A percentile compares a stretch with the other conserved stretches of the same genome.
phyloP scores from a whole-genome alignment of 2,113 vertebrate species.

The Poicephalus gulielmi region DNA sequence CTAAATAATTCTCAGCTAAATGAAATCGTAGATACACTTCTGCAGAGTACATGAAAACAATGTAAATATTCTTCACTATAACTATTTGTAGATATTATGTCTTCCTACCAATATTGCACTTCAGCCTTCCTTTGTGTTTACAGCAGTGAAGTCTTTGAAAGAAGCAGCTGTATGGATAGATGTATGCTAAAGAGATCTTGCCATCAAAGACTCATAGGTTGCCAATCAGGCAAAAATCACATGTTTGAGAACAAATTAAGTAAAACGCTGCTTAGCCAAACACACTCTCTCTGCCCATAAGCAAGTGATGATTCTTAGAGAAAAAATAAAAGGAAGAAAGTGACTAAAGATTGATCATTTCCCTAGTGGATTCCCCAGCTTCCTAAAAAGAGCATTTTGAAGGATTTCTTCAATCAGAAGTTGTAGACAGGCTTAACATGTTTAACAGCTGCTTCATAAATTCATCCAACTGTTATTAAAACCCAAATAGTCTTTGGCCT shows the following conservation, averaged over 20 bases:
- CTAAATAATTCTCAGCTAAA: neutral
- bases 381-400: neutral
- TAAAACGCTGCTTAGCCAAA: neutral
- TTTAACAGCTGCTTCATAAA: neutral
- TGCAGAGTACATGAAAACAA: neutral
- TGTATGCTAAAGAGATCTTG: neutral
- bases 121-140: neutral
- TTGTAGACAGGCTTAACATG: neutral
- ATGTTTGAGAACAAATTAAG: neutral
- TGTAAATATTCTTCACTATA: neutral
- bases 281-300: neutral
- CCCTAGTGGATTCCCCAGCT: neutral
- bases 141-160: neutral
- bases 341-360: neutral
- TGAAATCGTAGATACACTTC: neutral
- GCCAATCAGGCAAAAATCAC: neutral
- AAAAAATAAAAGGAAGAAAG: neutral
- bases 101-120: neutral
- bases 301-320: neutral
- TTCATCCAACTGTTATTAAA: neutral
- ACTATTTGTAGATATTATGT: neutral
- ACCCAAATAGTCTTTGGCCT: neutral
- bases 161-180: neutral
- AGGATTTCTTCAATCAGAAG: neutral
- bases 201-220: rapidly evolving